Percentiles rank a stretch among this genome's conserved stretches.
Conservation (phyloP, 2,113 vertebrate genomes). For the Sakesphorus luctuosus region DNA sequence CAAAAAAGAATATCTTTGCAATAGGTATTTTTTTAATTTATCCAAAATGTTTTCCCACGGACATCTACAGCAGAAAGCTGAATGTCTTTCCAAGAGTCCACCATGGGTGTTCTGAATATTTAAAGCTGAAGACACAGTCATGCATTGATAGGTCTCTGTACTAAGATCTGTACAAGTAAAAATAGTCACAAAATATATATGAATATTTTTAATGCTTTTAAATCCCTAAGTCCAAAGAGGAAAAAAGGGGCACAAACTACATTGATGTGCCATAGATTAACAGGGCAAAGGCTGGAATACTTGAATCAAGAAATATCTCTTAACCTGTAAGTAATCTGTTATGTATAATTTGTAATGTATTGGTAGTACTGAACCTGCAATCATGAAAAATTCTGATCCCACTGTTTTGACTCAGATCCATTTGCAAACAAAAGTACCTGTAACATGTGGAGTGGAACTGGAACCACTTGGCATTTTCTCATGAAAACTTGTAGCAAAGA, state of each 20-base stretch:
- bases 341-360: neutral
- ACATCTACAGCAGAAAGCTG: neutral
- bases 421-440: neutral
- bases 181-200: neutral
- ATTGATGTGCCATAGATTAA: neutral
- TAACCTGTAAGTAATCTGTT: neutral
- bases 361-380: neutral
- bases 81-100: neutral
- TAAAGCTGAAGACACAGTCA: neutral
- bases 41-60: neutral
- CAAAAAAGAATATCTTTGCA: neutral
- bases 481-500: neutral
- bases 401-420: constrained; percentile 43
- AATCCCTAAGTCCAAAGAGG: neutral
- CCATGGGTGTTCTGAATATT: neutral
- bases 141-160: neutral
- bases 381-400: constrained; percentile 27
- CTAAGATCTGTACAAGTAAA: neutral
- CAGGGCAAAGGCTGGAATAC: neutral
- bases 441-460: neutral
- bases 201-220: neutral
- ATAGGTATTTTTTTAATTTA: neutral
- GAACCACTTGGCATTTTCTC: neutral
- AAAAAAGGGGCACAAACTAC: neutral
- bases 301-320: neutral